Evolutionary conservation across 2,797 vertebrate genomes (phyloP).

Genomic region (Streptopelia turtur): DNA sequence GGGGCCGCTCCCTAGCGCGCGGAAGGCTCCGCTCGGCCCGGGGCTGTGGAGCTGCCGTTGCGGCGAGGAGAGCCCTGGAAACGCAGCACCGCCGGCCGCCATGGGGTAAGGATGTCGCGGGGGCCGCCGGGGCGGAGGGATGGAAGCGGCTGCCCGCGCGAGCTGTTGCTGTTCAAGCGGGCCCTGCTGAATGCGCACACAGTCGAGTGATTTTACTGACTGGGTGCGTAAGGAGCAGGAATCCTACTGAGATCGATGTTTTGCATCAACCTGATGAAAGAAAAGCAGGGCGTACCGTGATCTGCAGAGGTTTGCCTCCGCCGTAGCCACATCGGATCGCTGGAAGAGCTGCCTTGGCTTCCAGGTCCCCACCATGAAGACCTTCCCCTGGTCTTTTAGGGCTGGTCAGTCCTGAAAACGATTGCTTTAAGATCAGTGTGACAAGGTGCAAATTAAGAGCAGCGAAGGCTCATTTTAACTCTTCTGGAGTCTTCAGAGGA

Average conservation of each 20-base stretch:
- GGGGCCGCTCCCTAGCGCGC: slow-evolving; percentile 71
- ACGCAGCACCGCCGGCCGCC: slow-evolving; percentile 22
- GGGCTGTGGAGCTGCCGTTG: not conserved
- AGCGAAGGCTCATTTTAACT: not conserved
- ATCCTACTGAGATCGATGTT: not conserved
- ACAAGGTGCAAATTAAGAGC: not conserved
- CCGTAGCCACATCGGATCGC: not conserved
- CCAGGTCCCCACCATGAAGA: not conserved
- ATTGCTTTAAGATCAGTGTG: not conserved
- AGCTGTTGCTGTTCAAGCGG: not conserved
- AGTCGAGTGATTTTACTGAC: not conserved
- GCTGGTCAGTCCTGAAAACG: not conserved
- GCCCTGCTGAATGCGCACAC: not conserved
- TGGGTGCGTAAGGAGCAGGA: not conserved
- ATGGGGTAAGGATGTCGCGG: slow-evolving; percentile 40
- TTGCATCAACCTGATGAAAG: not conserved
- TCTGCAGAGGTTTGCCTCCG: not conserved
- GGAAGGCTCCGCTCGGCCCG: slow-evolving; percentile 23
- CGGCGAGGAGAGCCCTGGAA: slow-evolving; percentile 18
- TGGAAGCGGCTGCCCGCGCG: not conserved
- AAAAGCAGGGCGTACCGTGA: not conserved
- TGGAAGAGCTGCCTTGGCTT: not conserved
- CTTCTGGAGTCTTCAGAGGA: not conserved
- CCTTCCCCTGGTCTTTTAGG: not conserved
- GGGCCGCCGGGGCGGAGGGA: not conserved